Evolutionary conservation across 2,888 invertebrate species (phyloP).

Genomic region (Phyllotreta striolata): DNA sequence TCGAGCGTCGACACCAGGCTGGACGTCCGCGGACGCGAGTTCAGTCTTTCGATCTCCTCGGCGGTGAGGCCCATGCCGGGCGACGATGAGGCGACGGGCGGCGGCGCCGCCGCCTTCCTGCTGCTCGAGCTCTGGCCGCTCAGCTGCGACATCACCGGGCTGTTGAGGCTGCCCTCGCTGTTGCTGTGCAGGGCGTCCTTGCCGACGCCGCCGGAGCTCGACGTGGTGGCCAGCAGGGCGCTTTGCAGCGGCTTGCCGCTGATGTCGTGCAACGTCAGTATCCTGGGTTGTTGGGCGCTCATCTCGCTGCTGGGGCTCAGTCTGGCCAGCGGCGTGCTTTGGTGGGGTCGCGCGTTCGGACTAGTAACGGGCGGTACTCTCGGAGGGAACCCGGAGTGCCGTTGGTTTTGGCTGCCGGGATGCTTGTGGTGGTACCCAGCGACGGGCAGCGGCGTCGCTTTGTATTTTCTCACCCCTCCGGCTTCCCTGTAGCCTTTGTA

Average conservation of each 20-base stretch:
- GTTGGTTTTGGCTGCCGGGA: constrained; percentile 68
- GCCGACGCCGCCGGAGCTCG: constrained; percentile 82
- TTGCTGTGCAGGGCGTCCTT: constrained; percentile 91
- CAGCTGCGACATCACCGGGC: constrained; percentile 90
- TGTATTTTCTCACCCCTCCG: constrained; percentile 84
- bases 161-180: constrained; percentile 90
- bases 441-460: constrained; percentile 84
- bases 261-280: constrained; percentile 91
- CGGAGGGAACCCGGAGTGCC: constrained; percentile 77
- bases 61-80: constrained; percentile 88
- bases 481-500: constrained; percentile 91
- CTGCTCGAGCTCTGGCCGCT: constrained; percentile 83
- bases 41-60: constrained; percentile 91
- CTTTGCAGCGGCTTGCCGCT: constrained; percentile 92
- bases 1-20: constrained; percentile 92
- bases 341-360: constrained; percentile 75
- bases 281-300: constrained; percentile 89
- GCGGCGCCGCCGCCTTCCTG: constrained; percentile 75
- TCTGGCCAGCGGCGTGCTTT: constrained; percentile 89
- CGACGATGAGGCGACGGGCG: constrained; percentile 72
- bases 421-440: constrained; percentile 83
- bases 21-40: constrained; percentile 85
- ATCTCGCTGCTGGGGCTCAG: constrained; percentile 92
- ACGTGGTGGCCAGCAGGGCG: constrained; percentile 87
- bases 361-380: constrained; percentile 67